Percentiles rank a stretch among this genome's conserved stretches.
These are phyloP conservation scores for Drosophila neocordata DNA, from an alignment of 1,140 invertebrate genomes.

Conservation along the genomic window DNA sequence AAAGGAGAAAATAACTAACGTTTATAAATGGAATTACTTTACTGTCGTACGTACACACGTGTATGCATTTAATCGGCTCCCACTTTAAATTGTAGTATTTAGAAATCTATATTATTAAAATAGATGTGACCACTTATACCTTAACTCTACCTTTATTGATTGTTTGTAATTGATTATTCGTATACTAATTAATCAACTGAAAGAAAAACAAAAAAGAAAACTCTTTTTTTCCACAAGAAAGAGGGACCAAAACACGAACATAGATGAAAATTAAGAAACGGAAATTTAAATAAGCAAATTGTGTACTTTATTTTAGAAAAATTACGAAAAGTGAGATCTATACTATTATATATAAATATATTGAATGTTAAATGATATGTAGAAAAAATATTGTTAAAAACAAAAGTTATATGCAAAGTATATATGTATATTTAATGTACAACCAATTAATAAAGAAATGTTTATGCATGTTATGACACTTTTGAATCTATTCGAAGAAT, in stretches of 20 bases:
- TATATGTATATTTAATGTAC: constrained; percentile 64
- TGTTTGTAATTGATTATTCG: constrained; percentile 27
- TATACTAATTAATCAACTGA: constrained; percentile 48
- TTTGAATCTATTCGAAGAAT: no score
- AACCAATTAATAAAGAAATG: constrained; percentile 68
- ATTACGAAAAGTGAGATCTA: constrained; percentile 68
- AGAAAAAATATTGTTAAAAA: constrained; percentile 62
- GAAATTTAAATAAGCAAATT: constrained; percentile 54
- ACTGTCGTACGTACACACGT: constrained; percentile 56
- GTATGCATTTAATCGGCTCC: constrained; percentile 69
- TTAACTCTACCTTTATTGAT: constrained; percentile 31
- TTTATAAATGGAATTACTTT: constrained; percentile 68
- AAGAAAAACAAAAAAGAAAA: constrained; percentile 58
- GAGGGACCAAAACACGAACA: constrained; percentile 69
- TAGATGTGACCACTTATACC: constrained; percentile 69
- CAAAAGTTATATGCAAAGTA: constrained; percentile 38
- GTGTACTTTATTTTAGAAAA: constrained; percentile 73
- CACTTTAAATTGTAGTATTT: constrained; percentile 44
- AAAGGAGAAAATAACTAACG: not conserved
- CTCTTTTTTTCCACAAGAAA: constrained; percentile 76
- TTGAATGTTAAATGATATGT: constrained; percentile 60
- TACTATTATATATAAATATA: constrained; percentile 8
- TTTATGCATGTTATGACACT: constrained; percentile 59
- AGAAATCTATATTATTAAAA: constrained; percentile 64
- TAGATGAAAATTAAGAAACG: constrained; percentile 43